These are phyloP conservation scores for Andrena hattorfiana DNA, from an alignment of 2,888 invertebrate genomes.

Conservation along the genomic window DNA sequence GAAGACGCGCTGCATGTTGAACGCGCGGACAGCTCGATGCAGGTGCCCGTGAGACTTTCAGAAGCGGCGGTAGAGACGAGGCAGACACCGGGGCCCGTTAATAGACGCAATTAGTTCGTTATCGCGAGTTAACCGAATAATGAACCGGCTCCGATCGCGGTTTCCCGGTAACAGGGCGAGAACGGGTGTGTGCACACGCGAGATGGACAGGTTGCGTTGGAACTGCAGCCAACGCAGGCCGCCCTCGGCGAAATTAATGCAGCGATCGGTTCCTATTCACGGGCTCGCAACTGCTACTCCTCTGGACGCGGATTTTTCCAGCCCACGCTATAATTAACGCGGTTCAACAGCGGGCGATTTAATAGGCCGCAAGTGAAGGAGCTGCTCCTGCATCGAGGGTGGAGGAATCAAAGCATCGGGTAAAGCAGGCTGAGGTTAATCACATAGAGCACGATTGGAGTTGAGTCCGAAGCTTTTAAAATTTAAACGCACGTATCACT, in stretches of 20 bases:
- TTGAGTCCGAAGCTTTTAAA: no score
- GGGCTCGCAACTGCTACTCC: background rate
- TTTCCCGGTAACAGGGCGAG: constrained; percentile 13
- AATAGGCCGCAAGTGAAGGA: background rate
- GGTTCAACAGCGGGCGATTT: background rate
- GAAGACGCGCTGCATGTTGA: constrained; percentile 17
- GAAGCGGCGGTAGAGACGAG: background rate
- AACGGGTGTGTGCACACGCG: background rate
- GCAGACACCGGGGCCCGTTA: constrained; percentile 50
- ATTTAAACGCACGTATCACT: no score
- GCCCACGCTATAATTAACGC: constrained; percentile 28
- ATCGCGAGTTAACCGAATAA: constrained; percentile 60
- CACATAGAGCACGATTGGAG: background rate
- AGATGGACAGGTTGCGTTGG: constrained; percentile 25
- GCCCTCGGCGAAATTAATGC: constrained; percentile 22
- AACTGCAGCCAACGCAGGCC: constrained; percentile 14
- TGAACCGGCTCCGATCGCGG: constrained; percentile 51
- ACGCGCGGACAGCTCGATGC: background rate
- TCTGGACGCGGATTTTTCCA: constrained; percentile 1
- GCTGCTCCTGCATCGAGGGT: background rate
- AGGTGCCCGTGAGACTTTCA: background rate
- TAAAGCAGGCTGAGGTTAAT: background rate
- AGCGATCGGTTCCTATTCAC: constrained; percentile 29
- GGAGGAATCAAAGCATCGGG: no score
- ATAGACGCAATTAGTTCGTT: constrained; percentile 54